Base-by-base conservation (phyloP, 2,888 invertebrate species). In the Oscheius sp. region DNA sequence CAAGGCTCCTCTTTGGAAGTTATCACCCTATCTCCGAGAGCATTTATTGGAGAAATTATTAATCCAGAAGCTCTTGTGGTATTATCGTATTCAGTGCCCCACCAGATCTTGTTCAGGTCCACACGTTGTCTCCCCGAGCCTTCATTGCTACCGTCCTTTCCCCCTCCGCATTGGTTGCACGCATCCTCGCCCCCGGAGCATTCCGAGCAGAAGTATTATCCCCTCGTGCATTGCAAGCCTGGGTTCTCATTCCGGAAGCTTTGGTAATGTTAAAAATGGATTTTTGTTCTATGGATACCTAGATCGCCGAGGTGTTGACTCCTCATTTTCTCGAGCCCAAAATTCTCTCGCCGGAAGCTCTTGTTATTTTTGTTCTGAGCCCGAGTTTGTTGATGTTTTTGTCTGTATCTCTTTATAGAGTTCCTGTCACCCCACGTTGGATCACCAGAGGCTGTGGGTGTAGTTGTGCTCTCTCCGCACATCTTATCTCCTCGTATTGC, bases 241-340 rank as follows among this genome's bases (percentile, higher is more conserved):
- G 82, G 80, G 81, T 85, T 3, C 75, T 86, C 9, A 81, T 83
- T 12, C 86, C 86, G 7, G 86, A 86, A 80, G 86, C 85, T 6
- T 53, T 81, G 25, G 77, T 78, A 21, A 73, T n/a, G 76, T 29
- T 35, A n/a, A 3, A 55, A 18, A 25, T 18, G 12, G 9, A 21
- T 1, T 35, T 41, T 7, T 3, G 13, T n/a, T 16, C 6, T 21
- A 18, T 5, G 23, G 23, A n/a, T n/a, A 5, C 68, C 25, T 21
- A 77, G 69, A 74, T 80, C 23, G 76, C 76, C 1, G 81, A 81
- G 76, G 79, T 81, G 0, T 63, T 81, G 1, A 77, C 86, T 29
- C 85, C 86, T 18, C 76, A 82, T 56, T 76, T 83, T 25, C 73
- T 86, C 13, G 86, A 85, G 70, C 76, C 83, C 0, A 73, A 85